Evolutionary conservation across 2,888 invertebrate species (phyloP), one percentile per base, ranked within the genome.

Genomic region (Pammene fasciana): DNA sequence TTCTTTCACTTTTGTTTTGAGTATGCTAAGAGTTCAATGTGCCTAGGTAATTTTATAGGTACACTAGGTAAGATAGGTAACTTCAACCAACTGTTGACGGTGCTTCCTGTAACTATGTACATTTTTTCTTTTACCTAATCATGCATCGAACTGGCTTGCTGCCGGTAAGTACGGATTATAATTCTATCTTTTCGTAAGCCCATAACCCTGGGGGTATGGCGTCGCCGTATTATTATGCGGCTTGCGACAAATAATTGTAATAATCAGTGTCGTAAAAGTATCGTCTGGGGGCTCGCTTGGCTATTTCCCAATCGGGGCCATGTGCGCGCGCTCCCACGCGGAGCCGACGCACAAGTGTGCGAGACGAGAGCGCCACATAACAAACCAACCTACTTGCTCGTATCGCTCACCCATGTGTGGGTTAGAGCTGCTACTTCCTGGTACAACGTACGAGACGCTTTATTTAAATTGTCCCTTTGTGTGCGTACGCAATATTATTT

Each of bases 301-400:
- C 70, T 88, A 86, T 89, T 89, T 88, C 90, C 90, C 91, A 88
- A 89, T 88, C 87, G 87, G 87, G 70, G 90, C 91, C 92, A 91
- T 92, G 90, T 91, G 91, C 90, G 87, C 86, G 83, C 91, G 90
- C 87, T 92, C 92, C 92, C 92, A 92, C 92, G 92, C 92, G 87
- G 85, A 87, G 92, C 78, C 77, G 81, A 79, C 87, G 83, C 85
- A 81, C 87, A 84, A 88, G 91, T 91, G 92, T 92, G 91, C 70
- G 65, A 54, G 68, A 48, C 64, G 68, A 67, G 84, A 84, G 89
- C 89, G 90, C 90, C 86, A 84, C 86, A 83, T 83, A 82, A 78
- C 82, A 80, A 82, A 83, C 78, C 83, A 82, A 83, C 78, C 83
- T 83, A 86, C 84, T 84, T 82, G 79, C 72, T 74, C 71, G 71